phyloP scores from a whole-genome alignment of 2,888 invertebrate species.

The Drosophila mimica region DNA sequence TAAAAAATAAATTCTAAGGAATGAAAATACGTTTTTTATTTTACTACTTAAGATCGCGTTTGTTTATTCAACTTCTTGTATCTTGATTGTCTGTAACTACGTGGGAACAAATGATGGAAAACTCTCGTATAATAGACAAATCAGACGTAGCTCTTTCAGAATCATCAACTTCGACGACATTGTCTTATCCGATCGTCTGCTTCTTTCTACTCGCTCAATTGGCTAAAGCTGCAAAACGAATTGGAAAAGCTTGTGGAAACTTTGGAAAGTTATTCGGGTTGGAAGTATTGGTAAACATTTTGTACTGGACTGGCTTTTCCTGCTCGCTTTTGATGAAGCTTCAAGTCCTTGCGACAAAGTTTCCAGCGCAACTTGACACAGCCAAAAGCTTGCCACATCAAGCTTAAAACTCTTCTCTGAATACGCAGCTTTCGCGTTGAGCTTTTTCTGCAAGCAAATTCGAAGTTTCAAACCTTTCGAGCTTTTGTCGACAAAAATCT shows the following conservation, averaged over 20 bases:
- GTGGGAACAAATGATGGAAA: neutral
- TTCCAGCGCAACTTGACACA: neutral
- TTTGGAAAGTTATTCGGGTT: neutral
- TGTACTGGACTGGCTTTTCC: neutral
- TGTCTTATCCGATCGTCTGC: neutral
- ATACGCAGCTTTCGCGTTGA: neutral
- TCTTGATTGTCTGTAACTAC: neutral
- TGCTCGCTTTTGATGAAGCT: neutral
- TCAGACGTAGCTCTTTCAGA: neutral
- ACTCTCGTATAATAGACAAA: neutral
- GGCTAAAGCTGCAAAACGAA: neutral
- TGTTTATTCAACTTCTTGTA: neutral
- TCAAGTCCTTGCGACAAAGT: neutral
- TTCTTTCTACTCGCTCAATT: neutral
- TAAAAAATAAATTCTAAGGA: slow-evolving; percentile 23
- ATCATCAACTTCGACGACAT: neutral
- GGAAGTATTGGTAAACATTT: neutral
- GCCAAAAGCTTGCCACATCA: neutral
- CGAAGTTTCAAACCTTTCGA: neutral
- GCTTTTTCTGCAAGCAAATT: neutral
- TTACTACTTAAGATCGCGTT: neutral
- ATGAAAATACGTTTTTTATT: slow-evolving; percentile 20
- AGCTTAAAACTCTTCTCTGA: too few relatives aligned
- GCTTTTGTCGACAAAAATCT: neutral
- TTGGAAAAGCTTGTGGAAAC: neutral